Evolutionary conservation across 1,140 invertebrate genomes (phyloP).

Genomic region (Brachionus rubens): DNA sequence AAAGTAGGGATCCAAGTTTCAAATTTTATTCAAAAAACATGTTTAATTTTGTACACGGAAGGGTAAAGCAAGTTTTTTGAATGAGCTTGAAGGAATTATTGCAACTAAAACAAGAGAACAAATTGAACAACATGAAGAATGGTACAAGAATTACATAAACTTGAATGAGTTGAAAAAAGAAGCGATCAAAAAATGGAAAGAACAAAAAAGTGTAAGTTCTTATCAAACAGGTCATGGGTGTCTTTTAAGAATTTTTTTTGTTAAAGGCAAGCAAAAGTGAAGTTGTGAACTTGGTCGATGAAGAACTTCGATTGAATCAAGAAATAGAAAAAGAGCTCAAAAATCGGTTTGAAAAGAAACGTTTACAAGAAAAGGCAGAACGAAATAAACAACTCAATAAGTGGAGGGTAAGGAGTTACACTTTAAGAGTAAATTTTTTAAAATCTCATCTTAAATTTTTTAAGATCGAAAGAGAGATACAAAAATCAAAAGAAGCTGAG

Average conservation of each 20-base stretch:
- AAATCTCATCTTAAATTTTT: too few species aligned
- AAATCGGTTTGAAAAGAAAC: constrained; percentile 47
- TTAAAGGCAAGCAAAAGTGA: not conserved
- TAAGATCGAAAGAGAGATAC: constrained; percentile 57
- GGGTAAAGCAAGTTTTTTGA: constrained; percentile 53
- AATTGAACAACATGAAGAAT: constrained; percentile 55
- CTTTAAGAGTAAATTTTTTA: too few species aligned
- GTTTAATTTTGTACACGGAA: constrained; percentile 37
- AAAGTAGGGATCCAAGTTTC: constrained; percentile 51
- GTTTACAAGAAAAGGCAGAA: constrained; percentile 52
- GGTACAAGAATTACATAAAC: constrained; percentile 56
- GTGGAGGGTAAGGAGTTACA: constrained; percentile 54
- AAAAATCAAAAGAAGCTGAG: constrained; percentile 55
- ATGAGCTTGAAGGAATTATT: constrained; percentile 52
- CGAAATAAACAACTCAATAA: constrained; percentile 53
- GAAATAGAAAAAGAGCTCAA: constrained; percentile 49
- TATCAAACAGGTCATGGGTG: too few species aligned
- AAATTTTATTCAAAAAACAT: not conserved
- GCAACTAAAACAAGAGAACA: constrained; percentile 55
- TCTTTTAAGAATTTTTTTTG: too few species aligned
- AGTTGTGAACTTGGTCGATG: not conserved
- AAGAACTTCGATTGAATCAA: constrained; percentile 47
- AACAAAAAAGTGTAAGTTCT: constrained; percentile 54
- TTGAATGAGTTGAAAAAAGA: constrained; percentile 58
- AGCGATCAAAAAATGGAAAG: constrained; percentile 57